Base-by-base conservation (phyloP, 2,113 vertebrate genomes). In the Acrocephalus kingi region DNA sequence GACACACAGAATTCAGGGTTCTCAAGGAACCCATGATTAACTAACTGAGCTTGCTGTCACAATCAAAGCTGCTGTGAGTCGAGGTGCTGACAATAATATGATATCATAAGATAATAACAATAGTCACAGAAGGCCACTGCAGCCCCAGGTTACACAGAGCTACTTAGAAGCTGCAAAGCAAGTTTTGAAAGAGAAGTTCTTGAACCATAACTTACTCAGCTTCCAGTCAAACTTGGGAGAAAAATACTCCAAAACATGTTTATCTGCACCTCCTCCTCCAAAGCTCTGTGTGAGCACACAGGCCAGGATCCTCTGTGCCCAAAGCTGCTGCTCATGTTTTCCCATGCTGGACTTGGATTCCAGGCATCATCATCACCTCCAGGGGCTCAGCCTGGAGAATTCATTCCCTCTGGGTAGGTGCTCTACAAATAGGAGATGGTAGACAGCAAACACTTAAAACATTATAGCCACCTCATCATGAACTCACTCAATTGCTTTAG, bases 341-440 rank as follows among this genome's bases (percentile, higher is more conserved):
- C 51, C 63, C 31, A 5, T 9, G 30, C 62, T 72, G 52, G 15
- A 6, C 10, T 31, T 49, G 0, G 1, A n/a, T 35, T 77, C 39
- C 56, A 39, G 5, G 1, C 7, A 52, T 18, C 3, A 1, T 22
- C 2, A 1, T 3, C 55, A 25, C 7, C 52, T 51, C 15, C 71
- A 84, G 23, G 6, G 37, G 5, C 33, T 66, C 41, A 23, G 13
- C 28, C 25, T 54, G 15, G 33, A 66, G 31, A 11, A 23, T 30
- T 54, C 39, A 2, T 31, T 23, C 17, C 51, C 72, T 43, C 58
- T 1, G 3, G 45, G 4, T 16, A 64, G 46, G 9, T 0, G 13
- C 54, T 94, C 27, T 15, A n/a, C 24, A 61, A 64, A 41, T 66
- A 75, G 25, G 39, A 48, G 20, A 15, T 4, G 6, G 7, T 0